A percentile compares a stretch with the other conserved stretches of the same genome.
Evolutionary conservation across 1,140 invertebrate species (phyloP).

Genomic region (Procambarus clarkii): DNA sequence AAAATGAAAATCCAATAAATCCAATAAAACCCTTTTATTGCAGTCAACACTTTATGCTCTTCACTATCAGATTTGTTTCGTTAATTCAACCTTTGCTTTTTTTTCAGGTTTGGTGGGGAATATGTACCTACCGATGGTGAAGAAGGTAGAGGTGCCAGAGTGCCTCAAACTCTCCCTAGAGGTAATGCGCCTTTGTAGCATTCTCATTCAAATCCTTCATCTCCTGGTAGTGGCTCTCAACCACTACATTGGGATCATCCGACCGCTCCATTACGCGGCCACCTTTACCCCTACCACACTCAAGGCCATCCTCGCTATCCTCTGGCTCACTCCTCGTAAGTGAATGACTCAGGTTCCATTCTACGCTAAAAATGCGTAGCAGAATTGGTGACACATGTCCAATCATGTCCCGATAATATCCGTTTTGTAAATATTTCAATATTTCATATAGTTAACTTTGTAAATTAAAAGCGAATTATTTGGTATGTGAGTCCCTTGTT

Average conservation of each 20-base stretch:
- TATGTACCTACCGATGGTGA: constrained; percentile 14
- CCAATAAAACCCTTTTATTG: too few species aligned
- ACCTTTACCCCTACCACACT: constrained; percentile 76
- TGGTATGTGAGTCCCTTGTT: too few species aligned
- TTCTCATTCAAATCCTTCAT: constrained; percentile 81
- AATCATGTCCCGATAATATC: too few species aligned
- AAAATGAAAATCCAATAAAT: too few species aligned
- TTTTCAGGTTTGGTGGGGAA: background rate
- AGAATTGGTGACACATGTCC: too few species aligned
- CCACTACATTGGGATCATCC: constrained; percentile 82
- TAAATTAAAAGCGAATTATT: too few species aligned
- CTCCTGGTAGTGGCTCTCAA: constrained; percentile 83
- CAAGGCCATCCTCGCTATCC: constrained; percentile 17
- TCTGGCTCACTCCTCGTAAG: constrained; percentile 42
- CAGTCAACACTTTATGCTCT: too few species aligned
- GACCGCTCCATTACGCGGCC: constrained; percentile 81
- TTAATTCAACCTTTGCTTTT: too few species aligned
- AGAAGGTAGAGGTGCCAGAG: background rate
- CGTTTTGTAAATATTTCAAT: too few species aligned
- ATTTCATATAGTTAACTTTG: too few species aligned
- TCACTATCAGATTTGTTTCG: too few species aligned
- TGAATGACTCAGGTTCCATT: background rate
- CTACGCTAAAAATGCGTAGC: too few species aligned
- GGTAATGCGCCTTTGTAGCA: constrained; percentile 78
- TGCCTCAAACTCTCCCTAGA: constrained; percentile 77